Evolutionary conservation across 2,113 vertebrate species (phyloP), one percentile per base, ranked within the genome.

Genomic region (Gnathochromis pfefferi): DNA sequence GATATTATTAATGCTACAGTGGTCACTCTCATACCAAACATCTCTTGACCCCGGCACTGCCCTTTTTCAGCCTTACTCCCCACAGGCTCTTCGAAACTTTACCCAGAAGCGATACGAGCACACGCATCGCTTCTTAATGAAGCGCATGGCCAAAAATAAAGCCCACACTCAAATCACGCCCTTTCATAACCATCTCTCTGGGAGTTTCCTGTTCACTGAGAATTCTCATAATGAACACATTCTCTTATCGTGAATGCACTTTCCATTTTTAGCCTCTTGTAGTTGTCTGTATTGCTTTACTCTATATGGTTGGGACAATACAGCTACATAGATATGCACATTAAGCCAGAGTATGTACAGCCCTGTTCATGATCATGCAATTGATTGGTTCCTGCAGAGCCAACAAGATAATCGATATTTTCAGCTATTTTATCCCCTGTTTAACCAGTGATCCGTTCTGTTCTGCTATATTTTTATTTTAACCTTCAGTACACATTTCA

Each of bases 321-420:
- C 38, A 58, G 81, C 40, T 58, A 75, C 70, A 73, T 17, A 79
- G 85, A 54, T 53, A 28, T 79, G 68, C 60, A 85, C 49, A 82
- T 86, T 78, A 87, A 79, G 51, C 40, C 45, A 12, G 49, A 84
- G 47, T 85, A 58, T 28, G 40, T 80, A 88, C 86, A 87, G 80
- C 84, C 82, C 73, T 92, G 85, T 85, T 38, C 63, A 88, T 55
- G 12, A 81, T 84, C 88, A 91, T 89, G 65, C 73, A 10, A 89
- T 92, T 88, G 91, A 95, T 91, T 88, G 65, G 80, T 92, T 92
- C 94, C 81, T 88, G 89, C 63, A 85, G 87, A 80, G 91, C 79
- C 93, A 93, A 91, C 86, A 91, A 91, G 80, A 92, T 92, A 92
- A 95, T 93, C 94, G 87, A 92, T 95, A 93, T 19, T 88, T 68